Base-by-base conservation (phyloP, 2,113 vertebrate species). In the Esox niger region DNA sequence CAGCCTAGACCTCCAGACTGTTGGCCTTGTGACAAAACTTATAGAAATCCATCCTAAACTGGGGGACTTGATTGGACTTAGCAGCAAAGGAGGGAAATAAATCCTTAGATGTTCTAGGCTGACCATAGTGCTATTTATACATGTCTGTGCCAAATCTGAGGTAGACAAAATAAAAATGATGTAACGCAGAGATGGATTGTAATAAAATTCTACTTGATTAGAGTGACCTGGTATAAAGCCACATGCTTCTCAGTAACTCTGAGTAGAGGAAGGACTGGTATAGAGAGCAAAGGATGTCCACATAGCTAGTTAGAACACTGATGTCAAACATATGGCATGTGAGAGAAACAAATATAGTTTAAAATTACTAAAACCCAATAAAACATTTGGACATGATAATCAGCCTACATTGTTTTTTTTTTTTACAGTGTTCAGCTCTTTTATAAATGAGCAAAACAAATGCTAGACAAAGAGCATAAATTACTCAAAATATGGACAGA, bases 61-160 rank as follows among this genome's bases (percentile, higher is more conserved):
- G 38, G 38, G 38, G 38, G 69, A 43, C 33, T 74, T 55, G n/a
- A 73, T 71, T 64, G 62, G 25, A 2, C 2, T 71, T 0, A 31
- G 76, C 43, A 49, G 59, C 30, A 6, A 74, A 75, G 63, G 59
- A 55, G 72, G 62, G 54, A 76, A 58, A 49, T 63, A 66, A 66
- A 46, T 71, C 64, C 8, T 10, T n/a, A 79, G 65, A 81, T 65
- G 15, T 71, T 33, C 61, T 61, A 66, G 62, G 54, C 80, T 78
- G 69, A 66, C 38, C 13, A 80, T 76, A 73, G 79, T 83, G 82
- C 78, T 78, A 17, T 43, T 17, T 43, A 43, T 43, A n/a, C n/a
- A 82, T 84, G 77, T 52, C 79, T 80, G 84, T 79, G 82, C 81
- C 87, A 82, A n/a, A 84, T 82, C 71, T 87, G 86, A 90, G 86